Conservation (phyloP, 2,113 vertebrate genomes). For the Passer montanus region DNA sequence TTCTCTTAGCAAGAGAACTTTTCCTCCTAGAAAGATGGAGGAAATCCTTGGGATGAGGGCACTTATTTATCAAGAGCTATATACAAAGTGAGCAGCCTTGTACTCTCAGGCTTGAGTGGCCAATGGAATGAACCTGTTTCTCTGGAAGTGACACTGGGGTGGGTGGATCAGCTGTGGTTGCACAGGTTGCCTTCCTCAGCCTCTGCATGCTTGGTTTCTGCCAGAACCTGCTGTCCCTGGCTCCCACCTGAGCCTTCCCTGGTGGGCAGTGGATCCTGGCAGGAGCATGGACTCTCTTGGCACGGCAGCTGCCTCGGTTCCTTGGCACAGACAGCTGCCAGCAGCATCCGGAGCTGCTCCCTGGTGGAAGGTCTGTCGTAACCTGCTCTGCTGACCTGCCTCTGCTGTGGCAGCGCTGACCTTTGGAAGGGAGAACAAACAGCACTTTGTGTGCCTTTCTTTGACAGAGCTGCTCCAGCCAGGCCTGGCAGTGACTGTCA, state of each 20-base stretch:
- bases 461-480: not conserved
- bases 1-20: not conserved
- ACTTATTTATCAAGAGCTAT: rapidly evolving
- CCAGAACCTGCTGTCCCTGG: not conserved
- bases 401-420: rapidly evolving
- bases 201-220: not conserved
- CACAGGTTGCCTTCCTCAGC: not conserved
- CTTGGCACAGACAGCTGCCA: not conserved
- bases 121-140: rapidly evolving
- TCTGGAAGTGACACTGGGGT: rapidly evolving
- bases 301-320: not conserved
- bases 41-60: not conserved
- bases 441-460: not conserved
- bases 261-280: rapidly evolving
- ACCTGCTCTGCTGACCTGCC: not conserved
- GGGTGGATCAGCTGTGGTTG: rapidly evolving
- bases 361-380: not conserved
- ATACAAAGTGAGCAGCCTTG: not conserved
- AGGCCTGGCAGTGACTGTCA: not conserved
- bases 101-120: not conserved
- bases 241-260: not conserved
- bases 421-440: not conserved
- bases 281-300: not conserved
- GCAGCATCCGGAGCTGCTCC: not conserved
- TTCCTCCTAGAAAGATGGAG: not conserved